Percentiles rank a stretch among this genome's conserved stretches.
These are phyloP conservation scores for Patagioenas fasciata DNA, from an alignment of 2,113 vertebrate species.

Conservation along the genomic window DNA sequence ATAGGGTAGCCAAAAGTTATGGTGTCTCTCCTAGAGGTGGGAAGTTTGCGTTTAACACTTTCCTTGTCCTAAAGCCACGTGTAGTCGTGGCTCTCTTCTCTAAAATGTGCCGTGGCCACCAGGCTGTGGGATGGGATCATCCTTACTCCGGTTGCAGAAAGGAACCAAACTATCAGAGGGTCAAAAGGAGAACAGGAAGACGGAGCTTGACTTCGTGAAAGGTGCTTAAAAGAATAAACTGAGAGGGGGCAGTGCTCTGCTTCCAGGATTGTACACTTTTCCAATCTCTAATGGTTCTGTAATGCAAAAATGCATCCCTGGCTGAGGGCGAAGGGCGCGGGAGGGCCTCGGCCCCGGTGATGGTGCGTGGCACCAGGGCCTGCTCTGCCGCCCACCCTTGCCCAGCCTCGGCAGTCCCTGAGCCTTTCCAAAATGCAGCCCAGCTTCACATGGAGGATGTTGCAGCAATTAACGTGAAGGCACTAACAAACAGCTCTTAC, in stretches of 20 bases:
- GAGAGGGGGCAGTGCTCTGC: not conserved
- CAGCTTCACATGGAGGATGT: not conserved
- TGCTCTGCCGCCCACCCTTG: not conserved
- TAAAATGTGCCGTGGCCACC: not conserved
- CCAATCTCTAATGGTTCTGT: not conserved
- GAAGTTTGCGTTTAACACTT: not conserved
- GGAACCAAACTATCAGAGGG: not conserved
- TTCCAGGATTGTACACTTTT: not conserved
- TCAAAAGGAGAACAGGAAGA: not conserved
- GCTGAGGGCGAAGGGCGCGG: accelerated
- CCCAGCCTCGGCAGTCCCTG: not conserved
- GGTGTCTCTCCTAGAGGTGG: not conserved
- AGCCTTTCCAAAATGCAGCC: not conserved
- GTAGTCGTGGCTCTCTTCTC: not conserved
- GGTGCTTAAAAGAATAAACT: not conserved
- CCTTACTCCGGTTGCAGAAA: not conserved
- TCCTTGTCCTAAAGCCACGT: accelerated
- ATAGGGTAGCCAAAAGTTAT: not conserved
- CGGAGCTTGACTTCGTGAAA: not conserved
- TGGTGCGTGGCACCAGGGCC: accelerated
- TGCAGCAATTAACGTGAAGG: not conserved
- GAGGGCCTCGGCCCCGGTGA: not conserved
- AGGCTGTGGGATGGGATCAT: not conserved
- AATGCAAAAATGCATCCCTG: not conserved
- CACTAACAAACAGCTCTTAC: not conserved